These are phyloP conservation scores for Acanthurus lineatus DNA, from an alignment of 2,797 vertebrate species.

Conservation along the genomic window DNA sequence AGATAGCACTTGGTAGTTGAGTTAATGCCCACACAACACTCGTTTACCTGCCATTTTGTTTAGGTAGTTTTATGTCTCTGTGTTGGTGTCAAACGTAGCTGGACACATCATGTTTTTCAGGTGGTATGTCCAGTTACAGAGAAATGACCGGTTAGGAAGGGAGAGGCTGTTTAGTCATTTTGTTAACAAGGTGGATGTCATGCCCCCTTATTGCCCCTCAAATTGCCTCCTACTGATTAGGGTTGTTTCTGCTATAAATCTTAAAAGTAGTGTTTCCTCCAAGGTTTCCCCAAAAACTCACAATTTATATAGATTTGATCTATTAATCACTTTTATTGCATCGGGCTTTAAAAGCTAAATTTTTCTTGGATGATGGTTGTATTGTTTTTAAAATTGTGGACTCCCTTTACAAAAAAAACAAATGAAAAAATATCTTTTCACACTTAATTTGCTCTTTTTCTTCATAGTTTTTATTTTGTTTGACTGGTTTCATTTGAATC, in stretches of 20 bases:
- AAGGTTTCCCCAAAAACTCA: not conserved
- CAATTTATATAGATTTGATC: not conserved
- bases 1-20: conserved; percentile 13
- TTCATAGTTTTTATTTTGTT: not conserved
- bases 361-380: not conserved
- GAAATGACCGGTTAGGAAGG: no score
- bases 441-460: not conserved
- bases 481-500: not conserved
- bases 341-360: not conserved
- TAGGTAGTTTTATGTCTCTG: not conserved
- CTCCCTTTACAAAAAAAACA: no score
- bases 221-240: no score
- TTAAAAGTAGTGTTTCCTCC: not conserved
- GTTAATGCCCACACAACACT: conserved; percentile 5
- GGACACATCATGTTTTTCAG: no score
- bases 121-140: no score
- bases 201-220: no score
- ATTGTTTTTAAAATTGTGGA: not conserved
- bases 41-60: conserved; percentile 8
- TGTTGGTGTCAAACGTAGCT: no score
- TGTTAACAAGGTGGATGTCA: no score
- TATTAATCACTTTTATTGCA: not conserved
- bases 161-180: no score
- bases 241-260: not conserved
- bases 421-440: no score